Base-by-base conservation (phyloP, 2,888 invertebrate species). In the Drosophila vallismaia region DNA sequence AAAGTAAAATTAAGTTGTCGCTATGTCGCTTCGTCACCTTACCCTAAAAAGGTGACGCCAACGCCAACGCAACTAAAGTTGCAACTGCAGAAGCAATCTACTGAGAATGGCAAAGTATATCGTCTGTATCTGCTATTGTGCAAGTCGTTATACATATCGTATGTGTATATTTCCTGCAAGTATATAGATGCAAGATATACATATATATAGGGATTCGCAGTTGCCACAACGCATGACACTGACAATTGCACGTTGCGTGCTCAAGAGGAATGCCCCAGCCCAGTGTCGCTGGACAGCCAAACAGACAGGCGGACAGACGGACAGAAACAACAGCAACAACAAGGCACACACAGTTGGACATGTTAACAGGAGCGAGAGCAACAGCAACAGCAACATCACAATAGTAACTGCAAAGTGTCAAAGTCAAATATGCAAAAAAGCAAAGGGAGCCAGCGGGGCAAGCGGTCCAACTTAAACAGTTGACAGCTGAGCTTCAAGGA, bases 401-500 rank as follows among this genome's bases (percentile, higher is more conserved):
- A 70, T 54, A 68, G 54, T 58, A 63, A 88, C 86, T 77, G 87
- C 84, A 74, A 87, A 85, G 85, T 82, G 85, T 85, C 85, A 85
- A 85, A 87, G 87, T 88, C 85, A 85, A 70, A 88, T 88, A 88
- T 85, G 83, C 84, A 88, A 80, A 81, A 71, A 86, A 73, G 76
- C 85, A 63, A 74, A 50, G 71, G 64, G 52, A 36, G 52, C 12
- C 33, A 28, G 31, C 19, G 44, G 46, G 62, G 46, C 51, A 40
- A 52, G 71, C 40, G 55, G 58, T 51, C 60, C 77, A 85, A 82
- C 86, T 82, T 82, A 82, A 87, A 88, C 86, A 86, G 88, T 85
- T 82, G 74, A 88, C 87, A 88, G 86, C 82, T 77, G 85, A 88
- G 83, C 88, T 84, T 86, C 88, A 86, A 86, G 84, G 88, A 88